A percentile compares a stretch with the other conserved stretches of the same genome.
Conservation (phyloP, 2,888 invertebrate genomes). For the Lasioglossum vierecki region DNA sequence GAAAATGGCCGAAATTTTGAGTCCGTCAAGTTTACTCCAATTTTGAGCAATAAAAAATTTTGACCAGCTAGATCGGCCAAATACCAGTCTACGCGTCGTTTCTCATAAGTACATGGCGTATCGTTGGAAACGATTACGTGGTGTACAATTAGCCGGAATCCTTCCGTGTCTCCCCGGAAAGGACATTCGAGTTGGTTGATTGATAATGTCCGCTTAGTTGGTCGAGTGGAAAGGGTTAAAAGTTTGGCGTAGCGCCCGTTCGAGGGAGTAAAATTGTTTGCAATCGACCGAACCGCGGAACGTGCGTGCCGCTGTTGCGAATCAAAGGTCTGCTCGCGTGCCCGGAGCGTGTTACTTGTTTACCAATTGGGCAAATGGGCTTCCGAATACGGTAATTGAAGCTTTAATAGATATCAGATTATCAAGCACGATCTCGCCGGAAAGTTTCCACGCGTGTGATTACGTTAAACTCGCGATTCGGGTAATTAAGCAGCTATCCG, state of each 20-base stretch:
- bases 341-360: constrained; percentile 40
- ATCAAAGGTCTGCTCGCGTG: constrained; percentile 42
- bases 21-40: no score
- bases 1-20: no score
- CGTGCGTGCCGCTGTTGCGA: background rate
- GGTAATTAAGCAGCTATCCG: constrained; percentile 43
- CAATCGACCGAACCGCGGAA: background rate
- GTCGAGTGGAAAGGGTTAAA: background rate
- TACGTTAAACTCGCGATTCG: constrained; percentile 49
- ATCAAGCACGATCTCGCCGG: constrained; percentile 37
- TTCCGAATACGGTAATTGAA: constrained; percentile 55
- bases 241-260: background rate
- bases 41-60: no score
- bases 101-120: no score
- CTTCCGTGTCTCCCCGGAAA: no score
- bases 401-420: constrained; percentile 60
- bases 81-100: no score
- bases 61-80: no score
- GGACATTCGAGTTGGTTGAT: no score
- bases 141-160: background rate
- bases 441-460: constrained; percentile 50
- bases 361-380: constrained; percentile 32
- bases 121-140: no score
- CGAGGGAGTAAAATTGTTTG: background rate
- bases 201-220: no score